phyloP scores from a whole-genome alignment of 2,113 vertebrate genomes.

The Mugil cephalus region DNA sequence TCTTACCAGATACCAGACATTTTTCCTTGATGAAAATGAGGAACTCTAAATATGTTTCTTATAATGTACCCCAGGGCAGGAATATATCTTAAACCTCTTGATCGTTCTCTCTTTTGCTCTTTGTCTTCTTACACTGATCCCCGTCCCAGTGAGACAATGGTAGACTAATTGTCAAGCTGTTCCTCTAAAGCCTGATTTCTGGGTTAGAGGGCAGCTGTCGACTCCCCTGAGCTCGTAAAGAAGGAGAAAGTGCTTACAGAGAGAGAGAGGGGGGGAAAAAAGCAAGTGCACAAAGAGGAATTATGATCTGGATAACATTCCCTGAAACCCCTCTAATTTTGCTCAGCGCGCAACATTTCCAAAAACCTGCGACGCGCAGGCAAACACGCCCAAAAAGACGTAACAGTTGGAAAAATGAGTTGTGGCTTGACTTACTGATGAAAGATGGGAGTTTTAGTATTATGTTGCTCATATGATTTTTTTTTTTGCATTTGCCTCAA shows the following conservation, averaged over 20 bases:
- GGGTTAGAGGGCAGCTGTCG: conserved; percentile 67
- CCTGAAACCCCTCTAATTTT: conserved; percentile 33
- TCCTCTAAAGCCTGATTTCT: conserved; percentile 72
- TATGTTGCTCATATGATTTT: conserved; percentile 1
- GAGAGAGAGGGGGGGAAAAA: background rate
- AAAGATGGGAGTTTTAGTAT: conserved; percentile 7
- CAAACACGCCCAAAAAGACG: background rate
- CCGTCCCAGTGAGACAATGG: conserved; percentile 49
- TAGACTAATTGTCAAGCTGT: conserved; percentile 65
- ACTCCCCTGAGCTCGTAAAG: conserved; percentile 43
- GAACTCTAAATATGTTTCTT: conserved; percentile 23
- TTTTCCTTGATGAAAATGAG: conserved; percentile 4
- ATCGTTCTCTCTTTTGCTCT: conserved; percentile 22
- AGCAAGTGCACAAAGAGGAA: conserved; percentile 18
- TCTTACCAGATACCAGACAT: background rate
- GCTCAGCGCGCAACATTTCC: conserved; percentile 1
- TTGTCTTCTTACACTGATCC: conserved; percentile 40
- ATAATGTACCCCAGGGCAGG: conserved; percentile 6
- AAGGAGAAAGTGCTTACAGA: conserved; percentile 3
- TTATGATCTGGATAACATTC: conserved; percentile 18
- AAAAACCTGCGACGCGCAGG: background rate
- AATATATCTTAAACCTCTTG: conserved; percentile 23
- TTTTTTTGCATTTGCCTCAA: conserved; percentile 47
- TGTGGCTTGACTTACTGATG: conserved; percentile 18
- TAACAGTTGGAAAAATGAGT: background rate